Conservation (phyloP, 2,888 invertebrate species). For the Leptopilina myrica region DNA sequence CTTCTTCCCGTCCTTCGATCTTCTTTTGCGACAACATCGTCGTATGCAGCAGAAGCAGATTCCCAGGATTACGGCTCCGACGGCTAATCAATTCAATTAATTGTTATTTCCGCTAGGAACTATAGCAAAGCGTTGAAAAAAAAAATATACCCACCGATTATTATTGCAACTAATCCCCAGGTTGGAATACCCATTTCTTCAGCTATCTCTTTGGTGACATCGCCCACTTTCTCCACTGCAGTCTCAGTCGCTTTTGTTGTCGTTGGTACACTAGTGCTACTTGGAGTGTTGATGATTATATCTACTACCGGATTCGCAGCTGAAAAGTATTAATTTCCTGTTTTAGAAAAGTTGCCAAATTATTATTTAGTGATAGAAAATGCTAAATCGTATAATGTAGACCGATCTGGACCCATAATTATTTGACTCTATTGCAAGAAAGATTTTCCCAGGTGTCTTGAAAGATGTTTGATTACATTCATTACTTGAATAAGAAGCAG, state of each 20-base stretch:
- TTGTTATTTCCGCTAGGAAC: not conserved
- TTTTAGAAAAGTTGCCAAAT: too few relatives aligned
- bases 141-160: constrained; percentile 81
- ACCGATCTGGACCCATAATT: too few relatives aligned
- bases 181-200: constrained; percentile 87
- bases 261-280: constrained; percentile 58
- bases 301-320: not conserved
- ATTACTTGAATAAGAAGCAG: too few relatives aligned
- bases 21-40: constrained; percentile 93
- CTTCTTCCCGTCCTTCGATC: constrained; percentile 96
- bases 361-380: too few relatives aligned
- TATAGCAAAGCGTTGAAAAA: too few relatives aligned
- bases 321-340: not conserved
- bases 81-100: constrained; percentile 77
- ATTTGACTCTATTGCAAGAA: too few relatives aligned
- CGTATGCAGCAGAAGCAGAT: constrained; percentile 95
- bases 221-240: constrained; percentile 73
- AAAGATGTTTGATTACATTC: too few relatives aligned
- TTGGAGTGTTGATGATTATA: constrained; percentile 37
- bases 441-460: too few relatives aligned
- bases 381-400: too few relatives aligned
- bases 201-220: constrained; percentile 81
- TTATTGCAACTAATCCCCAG: constrained; percentile 91
- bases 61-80: constrained; percentile 88
- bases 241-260: constrained; percentile 66